These are phyloP conservation scores for Poeciliopsis occidentalis DNA, from an alignment of 2,113 vertebrate species.

Conservation along the genomic window DNA sequence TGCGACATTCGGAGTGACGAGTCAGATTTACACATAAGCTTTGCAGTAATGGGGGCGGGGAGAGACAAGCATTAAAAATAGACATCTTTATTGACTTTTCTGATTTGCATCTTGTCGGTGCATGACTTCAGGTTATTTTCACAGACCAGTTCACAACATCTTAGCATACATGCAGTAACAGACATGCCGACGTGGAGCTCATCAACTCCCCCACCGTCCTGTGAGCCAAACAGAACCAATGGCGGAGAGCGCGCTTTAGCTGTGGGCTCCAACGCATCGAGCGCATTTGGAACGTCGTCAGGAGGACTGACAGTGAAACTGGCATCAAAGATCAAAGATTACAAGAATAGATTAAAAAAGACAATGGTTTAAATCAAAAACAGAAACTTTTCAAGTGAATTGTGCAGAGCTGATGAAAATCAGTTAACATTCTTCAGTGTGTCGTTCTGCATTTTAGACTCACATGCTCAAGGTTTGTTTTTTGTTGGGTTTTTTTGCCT, in stretches of 20 bases:
- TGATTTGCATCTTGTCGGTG: conserved; percentile 39
- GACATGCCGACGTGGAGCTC: conserved; percentile 44
- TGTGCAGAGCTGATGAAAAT: conserved; percentile 31
- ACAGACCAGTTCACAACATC: conserved; percentile 31
- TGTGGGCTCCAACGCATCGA: background rate
- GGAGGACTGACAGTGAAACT: background rate
- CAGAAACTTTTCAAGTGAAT: conserved; percentile 26
- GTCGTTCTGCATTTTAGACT: background rate
- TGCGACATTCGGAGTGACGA: background rate
- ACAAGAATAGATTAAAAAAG: background rate
- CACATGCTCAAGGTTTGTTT: background rate
- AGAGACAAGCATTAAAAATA: conserved; percentile 59
- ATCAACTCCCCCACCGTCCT: background rate
- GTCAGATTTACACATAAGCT: background rate
- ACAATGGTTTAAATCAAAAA: conserved; percentile 1
- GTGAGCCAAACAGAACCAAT: conserved; percentile 15
- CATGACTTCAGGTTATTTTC: conserved; percentile 28
- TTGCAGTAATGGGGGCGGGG: background rate
- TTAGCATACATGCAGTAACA: conserved; percentile 54
- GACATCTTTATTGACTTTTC: conserved; percentile 65
- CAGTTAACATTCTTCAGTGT: conserved; percentile 35
- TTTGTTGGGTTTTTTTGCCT: background rate
- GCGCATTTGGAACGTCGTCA: background rate
- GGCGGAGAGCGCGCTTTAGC: conserved; percentile 13
- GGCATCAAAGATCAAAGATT: background rate